These are phyloP conservation scores for Tenebrosternarchus preto DNA, from an alignment of 2,113 vertebrate genomes.

Conservation along the genomic window DNA sequence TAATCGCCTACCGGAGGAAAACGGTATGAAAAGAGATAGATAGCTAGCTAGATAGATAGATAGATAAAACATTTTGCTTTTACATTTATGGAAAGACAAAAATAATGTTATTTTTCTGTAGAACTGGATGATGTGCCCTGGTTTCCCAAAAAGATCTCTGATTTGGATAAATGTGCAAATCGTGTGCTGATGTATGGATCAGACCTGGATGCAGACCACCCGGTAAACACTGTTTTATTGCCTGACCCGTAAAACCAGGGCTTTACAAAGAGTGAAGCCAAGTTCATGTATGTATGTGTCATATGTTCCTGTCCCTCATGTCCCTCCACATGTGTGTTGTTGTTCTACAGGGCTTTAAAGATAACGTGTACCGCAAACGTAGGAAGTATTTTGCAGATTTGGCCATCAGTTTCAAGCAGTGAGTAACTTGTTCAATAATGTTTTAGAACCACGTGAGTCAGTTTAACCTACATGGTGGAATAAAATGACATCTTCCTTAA, in stretches of 20 bases:
- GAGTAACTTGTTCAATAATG: slow-evolving; percentile 61
- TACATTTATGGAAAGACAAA: not conserved
- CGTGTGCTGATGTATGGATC: slow-evolving; percentile 96
- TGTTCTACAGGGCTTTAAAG: slow-evolving; percentile 89
- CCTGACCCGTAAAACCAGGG: not conserved
- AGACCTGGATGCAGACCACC: slow-evolving; percentile 92
- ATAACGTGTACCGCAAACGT: slow-evolving; percentile 94
- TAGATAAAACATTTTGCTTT: not conserved
- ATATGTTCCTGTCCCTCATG: not conserved
- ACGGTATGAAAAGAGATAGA: no score
- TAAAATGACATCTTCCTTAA: not conserved
- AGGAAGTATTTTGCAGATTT: slow-evolving; percentile 97
- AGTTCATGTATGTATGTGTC: no score
- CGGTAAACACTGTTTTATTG: slow-evolving; percentile 68
- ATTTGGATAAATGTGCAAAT: slow-evolving; percentile 94
- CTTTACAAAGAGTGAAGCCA: no score
- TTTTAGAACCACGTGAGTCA: not conserved
- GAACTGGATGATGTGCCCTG: slow-evolving; percentile 86
- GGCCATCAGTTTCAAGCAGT: slow-evolving; percentile 93
- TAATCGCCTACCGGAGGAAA: slow-evolving; percentile 76
- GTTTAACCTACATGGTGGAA: no score
- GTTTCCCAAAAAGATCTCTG: slow-evolving; percentile 97
- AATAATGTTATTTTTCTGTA: slow-evolving; percentile 57
- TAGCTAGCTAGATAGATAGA: not conserved
- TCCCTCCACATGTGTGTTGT: not conserved